Percentiles rank a stretch among this genome's conserved stretches.
Conservation (phyloP, 35 echinoderm and acorn worm genomes). For the Amphiura filiformis region DNA sequence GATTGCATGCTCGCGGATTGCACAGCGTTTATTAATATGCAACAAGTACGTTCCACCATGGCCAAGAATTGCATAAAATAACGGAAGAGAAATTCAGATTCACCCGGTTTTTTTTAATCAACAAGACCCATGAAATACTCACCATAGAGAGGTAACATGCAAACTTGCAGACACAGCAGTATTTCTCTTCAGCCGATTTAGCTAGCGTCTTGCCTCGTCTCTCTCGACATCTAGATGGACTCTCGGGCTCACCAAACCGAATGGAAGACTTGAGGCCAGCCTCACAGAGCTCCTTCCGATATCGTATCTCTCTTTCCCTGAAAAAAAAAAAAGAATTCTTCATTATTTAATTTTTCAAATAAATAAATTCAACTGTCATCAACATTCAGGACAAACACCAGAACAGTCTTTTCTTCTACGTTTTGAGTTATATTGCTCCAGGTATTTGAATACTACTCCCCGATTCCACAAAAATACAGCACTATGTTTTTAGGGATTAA, state of each 20-base stretch:
- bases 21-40: no score
- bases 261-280: constrained; percentile 62
- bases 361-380: background rate
- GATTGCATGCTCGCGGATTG: no score
- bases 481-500: no score
- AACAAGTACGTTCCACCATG: no score
- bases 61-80: no score
- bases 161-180: constrained; percentile 51
- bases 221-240: constrained; percentile 27
- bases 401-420: no score
- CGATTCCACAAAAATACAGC: no score
- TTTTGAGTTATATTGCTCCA: no score
- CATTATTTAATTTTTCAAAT: background rate
- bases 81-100: no score
- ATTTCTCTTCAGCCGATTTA: constrained; percentile 45
- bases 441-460: no score
- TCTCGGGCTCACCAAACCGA: constrained; percentile 50
- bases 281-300: constrained; percentile 31
- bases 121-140: background rate
- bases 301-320: constrained; percentile 65
- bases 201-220: constrained; percentile 31
- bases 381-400: background rate
- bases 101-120: no score
- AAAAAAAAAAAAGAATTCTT: background rate
- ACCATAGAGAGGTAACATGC: constrained; percentile 65